Percentiles rank a stretch among this genome's conserved stretches.
phyloP scores from a whole-genome alignment of 1,140 invertebrate species.

The Spodoptera litura region DNA sequence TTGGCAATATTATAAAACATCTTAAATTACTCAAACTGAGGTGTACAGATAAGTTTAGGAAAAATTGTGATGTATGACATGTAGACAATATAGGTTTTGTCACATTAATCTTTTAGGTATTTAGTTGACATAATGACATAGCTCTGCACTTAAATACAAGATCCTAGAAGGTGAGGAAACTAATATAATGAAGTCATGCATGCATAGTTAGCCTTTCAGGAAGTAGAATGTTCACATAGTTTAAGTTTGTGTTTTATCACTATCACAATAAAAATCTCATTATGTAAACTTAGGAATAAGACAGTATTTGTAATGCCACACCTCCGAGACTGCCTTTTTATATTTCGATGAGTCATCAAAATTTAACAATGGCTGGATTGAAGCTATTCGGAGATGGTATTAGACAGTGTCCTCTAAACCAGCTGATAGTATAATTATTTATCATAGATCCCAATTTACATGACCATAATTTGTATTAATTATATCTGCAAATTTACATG shows the following conservation, averaged over 20 bases:
- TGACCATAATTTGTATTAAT: conserved; percentile 86
- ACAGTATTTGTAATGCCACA: conserved; percentile 85
- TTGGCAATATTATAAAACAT: conserved; percentile 73
- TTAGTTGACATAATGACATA: conserved; percentile 75
- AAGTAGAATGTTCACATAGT: conserved; percentile 82
- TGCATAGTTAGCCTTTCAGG: conserved; percentile 78
- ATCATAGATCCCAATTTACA: conserved; percentile 84
- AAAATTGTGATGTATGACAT: conserved; percentile 87
- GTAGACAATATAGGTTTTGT: conserved; percentile 87
- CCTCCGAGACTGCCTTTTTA: conserved; percentile 86
- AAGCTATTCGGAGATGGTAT: conserved; percentile 70
- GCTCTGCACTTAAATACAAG: conserved; percentile 75
- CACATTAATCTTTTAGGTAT: conserved; percentile 83
- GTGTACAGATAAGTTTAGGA: conserved; percentile 86
- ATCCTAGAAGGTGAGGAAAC: conserved; percentile 77
- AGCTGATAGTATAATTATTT: conserved; percentile 80
- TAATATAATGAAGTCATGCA: conserved; percentile 73
- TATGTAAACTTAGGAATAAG: conserved; percentile 83
- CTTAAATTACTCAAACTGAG: conserved; percentile 75
- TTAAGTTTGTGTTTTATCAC: conserved; percentile 85
- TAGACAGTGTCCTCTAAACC: conserved; percentile 73
- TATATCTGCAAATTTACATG: conserved; percentile 87
- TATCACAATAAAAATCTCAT: conserved; percentile 85
- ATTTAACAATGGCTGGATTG: conserved; percentile 76
- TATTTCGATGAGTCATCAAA: conserved; percentile 80